These are phyloP conservation scores for Agonum fuliginosum DNA, from an alignment of 2,888 invertebrate genomes.

Conservation along the genomic window DNA sequence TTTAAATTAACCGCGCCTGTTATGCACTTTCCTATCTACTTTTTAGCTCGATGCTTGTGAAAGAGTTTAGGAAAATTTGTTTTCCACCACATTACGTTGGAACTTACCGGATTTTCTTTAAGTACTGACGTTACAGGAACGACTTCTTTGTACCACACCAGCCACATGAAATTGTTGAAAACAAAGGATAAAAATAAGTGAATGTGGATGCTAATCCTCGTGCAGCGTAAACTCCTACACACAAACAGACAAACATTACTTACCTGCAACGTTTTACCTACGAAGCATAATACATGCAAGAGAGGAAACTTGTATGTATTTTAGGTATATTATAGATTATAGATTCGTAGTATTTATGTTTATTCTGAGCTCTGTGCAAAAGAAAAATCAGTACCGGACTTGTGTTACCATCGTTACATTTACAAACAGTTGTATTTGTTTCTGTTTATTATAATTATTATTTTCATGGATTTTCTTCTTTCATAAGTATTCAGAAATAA, in stretches of 20 bases:
- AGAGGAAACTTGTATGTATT: too few relatives aligned
- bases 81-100: neutral
- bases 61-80: neutral
- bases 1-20: constrained; percentile 8
- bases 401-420: too few relatives aligned
- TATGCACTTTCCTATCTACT: neutral
- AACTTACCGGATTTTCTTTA: constrained; percentile 77
- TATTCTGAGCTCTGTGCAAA: too few relatives aligned
- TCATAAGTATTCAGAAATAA: too few relatives aligned
- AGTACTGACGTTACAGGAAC: constrained; percentile 77
- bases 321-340: too few relatives aligned
- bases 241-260: too few relatives aligned
- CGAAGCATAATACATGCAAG: too few relatives aligned
- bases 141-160: constrained; percentile 83
- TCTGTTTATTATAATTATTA: too few relatives aligned
- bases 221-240: constrained; percentile 80
- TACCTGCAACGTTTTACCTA: too few relatives aligned
- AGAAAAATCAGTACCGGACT: too few relatives aligned
- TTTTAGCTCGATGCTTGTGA: neutral
- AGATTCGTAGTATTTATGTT: neutral
- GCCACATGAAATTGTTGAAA: constrained; percentile 85
- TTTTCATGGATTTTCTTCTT: too few relatives aligned
- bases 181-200: constrained; percentile 85
- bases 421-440: too few relatives aligned
- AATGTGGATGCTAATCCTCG: constrained; percentile 84